Evolutionary conservation across 2,113 vertebrate genomes (phyloP).

Genomic region (Petaurus breviceps): DNA sequence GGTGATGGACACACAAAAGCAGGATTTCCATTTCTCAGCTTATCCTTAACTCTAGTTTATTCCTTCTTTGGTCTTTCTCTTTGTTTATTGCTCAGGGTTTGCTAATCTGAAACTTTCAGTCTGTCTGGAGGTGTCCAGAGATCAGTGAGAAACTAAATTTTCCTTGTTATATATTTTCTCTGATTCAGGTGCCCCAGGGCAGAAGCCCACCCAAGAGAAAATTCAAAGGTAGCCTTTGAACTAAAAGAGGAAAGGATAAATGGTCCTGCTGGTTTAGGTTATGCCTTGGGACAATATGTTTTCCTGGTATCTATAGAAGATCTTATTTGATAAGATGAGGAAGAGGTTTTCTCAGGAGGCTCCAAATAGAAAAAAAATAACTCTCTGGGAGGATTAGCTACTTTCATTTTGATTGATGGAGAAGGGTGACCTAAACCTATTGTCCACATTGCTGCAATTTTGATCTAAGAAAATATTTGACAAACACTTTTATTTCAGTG

Average conservation of each 20-base stretch:
- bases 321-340: conserved; percentile 58
- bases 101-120: conserved; percentile 61
- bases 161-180: conserved; percentile 46
- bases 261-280: conserved; percentile 51
- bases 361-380: conserved; percentile 28
- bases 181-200: neutral
- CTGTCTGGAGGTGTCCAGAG: conserved; percentile 43
- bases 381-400: conserved; percentile 21
- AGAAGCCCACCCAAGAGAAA: conserved; percentile 4
- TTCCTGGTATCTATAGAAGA: conserved; percentile 60
- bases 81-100: conserved; percentile 57
- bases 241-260: conserved; percentile 46
- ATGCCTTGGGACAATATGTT: conserved; percentile 38
- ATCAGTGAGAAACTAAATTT: conserved; percentile 62
- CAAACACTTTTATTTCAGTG: neutral
- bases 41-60: conserved; percentile 25
- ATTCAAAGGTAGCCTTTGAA: conserved; percentile 61
- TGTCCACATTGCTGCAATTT: neutral
- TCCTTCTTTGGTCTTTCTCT: conserved; percentile 32
- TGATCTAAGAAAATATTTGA: conserved; percentile 56
- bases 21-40: conserved; percentile 12
- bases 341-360: conserved; percentile 38
- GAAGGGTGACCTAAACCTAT: neutral
- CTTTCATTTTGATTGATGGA: conserved; percentile 66
- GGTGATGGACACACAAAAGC: conserved; percentile 35